phyloP scores from a whole-genome alignment of 2,797 vertebrate species.

The Melanotaenia boesemani region DNA sequence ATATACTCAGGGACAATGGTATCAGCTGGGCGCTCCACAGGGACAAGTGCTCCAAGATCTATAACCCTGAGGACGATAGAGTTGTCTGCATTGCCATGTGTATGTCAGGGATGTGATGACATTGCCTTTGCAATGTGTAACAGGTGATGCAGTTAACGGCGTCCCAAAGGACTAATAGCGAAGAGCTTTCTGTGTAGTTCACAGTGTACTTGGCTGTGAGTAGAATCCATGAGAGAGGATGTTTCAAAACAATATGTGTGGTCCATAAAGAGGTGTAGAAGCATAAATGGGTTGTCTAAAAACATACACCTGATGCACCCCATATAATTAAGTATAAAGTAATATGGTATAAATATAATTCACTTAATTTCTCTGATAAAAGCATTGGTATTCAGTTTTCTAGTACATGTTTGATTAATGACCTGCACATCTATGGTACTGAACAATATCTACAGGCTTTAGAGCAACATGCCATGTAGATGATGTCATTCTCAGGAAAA shows the following conservation, averaged over 20 bases:
- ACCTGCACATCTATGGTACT: not conserved
- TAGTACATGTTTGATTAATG: not conserved
- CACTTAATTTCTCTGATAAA: no score
- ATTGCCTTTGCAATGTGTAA: constrained; percentile 45
- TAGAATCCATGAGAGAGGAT: constrained; percentile 20
- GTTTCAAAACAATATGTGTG: constrained; percentile 10
- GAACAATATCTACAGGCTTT: not conserved
- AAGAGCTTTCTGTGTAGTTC: constrained; percentile 10
- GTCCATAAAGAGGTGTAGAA: not conserved
- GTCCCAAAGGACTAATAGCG: constrained; percentile 46
- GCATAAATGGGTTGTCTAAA: not conserved
- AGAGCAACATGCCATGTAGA: not conserved
- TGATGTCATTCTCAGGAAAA: not conserved
- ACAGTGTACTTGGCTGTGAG: constrained; percentile 39
- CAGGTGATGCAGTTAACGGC: constrained; percentile 56
- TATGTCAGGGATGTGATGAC: constrained; percentile 36
- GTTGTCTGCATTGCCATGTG: constrained; percentile 57
- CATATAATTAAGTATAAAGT: not conserved
- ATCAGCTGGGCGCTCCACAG: constrained; percentile 54
- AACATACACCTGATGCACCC: not conserved
- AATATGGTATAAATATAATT: not conserved
- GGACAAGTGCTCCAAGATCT: constrained; percentile 52
- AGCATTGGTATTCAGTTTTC: not conserved
- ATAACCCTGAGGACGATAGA: constrained; percentile 30
- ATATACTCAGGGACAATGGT: constrained; percentile 60